Conservation (phyloP, 2,888 invertebrate genomes). For the Dasysyrphus tricinctus region DNA sequence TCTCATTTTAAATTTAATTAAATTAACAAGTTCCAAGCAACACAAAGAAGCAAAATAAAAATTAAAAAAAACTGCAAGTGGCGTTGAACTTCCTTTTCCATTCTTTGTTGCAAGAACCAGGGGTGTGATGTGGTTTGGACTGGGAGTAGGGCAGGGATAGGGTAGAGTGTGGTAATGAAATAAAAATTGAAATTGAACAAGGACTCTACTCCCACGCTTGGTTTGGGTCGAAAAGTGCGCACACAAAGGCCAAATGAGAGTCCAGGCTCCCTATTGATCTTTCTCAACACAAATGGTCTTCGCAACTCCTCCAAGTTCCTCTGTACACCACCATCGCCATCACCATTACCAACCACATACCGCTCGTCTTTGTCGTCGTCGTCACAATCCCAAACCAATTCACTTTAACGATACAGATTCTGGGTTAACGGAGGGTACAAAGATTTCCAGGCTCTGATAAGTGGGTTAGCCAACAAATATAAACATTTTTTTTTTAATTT, state of each 20-base stretch:
- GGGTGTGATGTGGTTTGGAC: not conserved
- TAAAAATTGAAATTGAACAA: constrained; percentile 74
- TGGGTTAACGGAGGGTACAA: constrained; percentile 71
- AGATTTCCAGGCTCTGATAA: constrained; percentile 71
- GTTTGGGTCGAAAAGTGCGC: constrained; percentile 56
- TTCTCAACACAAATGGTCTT: constrained; percentile 48
- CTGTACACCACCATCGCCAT: constrained; percentile 2
- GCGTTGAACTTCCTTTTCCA: constrained; percentile 49
- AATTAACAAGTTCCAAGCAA: constrained; percentile 70
- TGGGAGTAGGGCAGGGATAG: not conserved
- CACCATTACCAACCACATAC: constrained; percentile 1
- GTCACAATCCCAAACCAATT: constrained; percentile 54
- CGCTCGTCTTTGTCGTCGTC: constrained; percentile 14
- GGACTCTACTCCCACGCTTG: constrained; percentile 16
- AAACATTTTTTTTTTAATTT: constrained; percentile 25
- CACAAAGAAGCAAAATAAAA: constrained; percentile 35
- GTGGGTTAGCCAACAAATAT: constrained; percentile 72
- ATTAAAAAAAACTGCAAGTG: constrained; percentile 46
- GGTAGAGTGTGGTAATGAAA: constrained; percentile 67
- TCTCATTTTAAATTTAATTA: constrained; percentile 72
- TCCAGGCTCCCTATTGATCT: constrained; percentile 65
- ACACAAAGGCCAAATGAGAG: constrained; percentile 69
- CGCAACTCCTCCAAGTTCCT: constrained; percentile 36
- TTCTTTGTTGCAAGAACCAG: constrained; percentile 42
- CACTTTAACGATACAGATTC: constrained; percentile 67